Base-by-base conservation (phyloP, 2,113 vertebrate species). In the Austrofundulus limnaeus region DNA sequence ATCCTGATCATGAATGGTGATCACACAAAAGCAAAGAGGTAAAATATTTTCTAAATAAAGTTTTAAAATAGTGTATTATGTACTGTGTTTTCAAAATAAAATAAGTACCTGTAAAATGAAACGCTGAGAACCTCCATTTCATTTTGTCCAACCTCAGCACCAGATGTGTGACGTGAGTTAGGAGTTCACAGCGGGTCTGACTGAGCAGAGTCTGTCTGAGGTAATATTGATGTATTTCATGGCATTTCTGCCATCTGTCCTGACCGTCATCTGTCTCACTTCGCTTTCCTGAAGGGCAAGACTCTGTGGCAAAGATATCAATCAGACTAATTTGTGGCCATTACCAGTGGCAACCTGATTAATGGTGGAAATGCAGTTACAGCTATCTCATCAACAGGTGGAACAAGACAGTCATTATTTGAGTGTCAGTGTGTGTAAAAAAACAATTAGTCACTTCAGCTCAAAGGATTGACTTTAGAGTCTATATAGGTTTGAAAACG, bases 1-100 rank as follows among this genome's bases (percentile, higher is more conserved):
- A 20, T 4, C 4, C 41, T 8, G 24, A 61, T 57, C 8, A 54
- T 20, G n/a, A 46, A 58, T 42, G 28, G 17, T 34, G 1, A 1
- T 37, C 38, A 21, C 59, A 4, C 65, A 16, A 20, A n/a, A 62
- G 31, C 20, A 23, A 28, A 2, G 12, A 65, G 50, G 9, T n/a
- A 21, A 64, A 38, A 56, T 57, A 12, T 61, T 21, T 77, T 34
- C 52, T 45, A 25, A 61, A 28, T 39, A 28, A 56, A 11, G 39
- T n/a, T 14, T 60, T 10, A 57, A 61, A 51, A 2, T 58, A 59
- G 47, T 50, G 46, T 83, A 17, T 75, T 72, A 51, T 78, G 69
- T 81, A 23, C 62, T 68, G 39, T 78, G 31, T n/a, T 83, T 13
- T 70, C 23, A 25, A 60, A 85, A 78, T 76, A 71, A 83, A 76